Base-by-base conservation (phyloP, 2,113 vertebrate species). In the Coptodon rendalli region DNA sequence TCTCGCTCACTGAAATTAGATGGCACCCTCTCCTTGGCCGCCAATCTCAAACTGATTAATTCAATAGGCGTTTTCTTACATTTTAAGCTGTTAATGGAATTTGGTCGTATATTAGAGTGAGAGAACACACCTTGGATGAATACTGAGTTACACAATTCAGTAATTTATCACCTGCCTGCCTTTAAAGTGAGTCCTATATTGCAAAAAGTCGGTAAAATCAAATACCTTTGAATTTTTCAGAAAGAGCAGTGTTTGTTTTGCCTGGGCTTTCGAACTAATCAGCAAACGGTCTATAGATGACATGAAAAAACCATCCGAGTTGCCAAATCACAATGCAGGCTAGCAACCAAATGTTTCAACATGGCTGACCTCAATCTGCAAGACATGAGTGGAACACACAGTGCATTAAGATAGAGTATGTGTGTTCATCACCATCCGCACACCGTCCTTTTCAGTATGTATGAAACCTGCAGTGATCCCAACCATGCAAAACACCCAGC, bases 41-140 rank as follows among this genome's bases (percentile, higher is more conserved):
- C 88, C 89, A 93, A 93, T 92, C 91, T 90, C 87, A 86, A 93
- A 93, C 85, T 95, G 95, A 96, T 95, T 96, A 94, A 95, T 96
- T 96, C 92, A 93, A 93, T 92, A 92, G 93, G 85, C 78, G 53
- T 87, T 94, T 94, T 89, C 91, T 95, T 94, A 91, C 92, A 92
- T 93, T 91, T 93, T 84, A 27, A 89, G 81, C 79, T 53, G 40
- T 91, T 94, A 95, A 94, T 92, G 89, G 89, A 88, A 91, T 94
- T 90, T 90, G 87, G 84, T 89, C 83, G 48, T 56, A 89, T 91
- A 85, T 87, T 54, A 91, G 73, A 87, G 78, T 91, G 80, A 48
- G 53, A 86, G 80, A 89, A 89, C 89, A 91, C 87, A 93, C 91
- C 92, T 95, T 90, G 53, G 76, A 84, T 82, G 54, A 87, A 88